A percentile compares a stretch with the other conserved stretches of the same genome.
These are phyloP conservation scores for Varanus komodoensis DNA, from an alignment of 2,113 vertebrate species.

Conservation along the genomic window DNA sequence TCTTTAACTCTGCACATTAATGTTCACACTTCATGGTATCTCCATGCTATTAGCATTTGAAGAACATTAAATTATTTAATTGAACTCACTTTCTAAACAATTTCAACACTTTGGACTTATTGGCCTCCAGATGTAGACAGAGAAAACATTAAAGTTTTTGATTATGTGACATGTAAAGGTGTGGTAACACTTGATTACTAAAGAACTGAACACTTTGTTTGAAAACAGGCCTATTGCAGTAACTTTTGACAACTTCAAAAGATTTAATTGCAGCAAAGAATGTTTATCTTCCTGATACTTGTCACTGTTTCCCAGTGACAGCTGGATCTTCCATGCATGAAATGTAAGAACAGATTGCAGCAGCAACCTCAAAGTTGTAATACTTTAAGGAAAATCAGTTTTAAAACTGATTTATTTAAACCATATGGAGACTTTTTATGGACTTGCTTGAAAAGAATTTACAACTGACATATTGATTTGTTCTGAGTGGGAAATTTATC, in stretches of 20 bases:
- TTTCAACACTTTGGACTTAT: not conserved
- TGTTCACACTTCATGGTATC: not conserved
- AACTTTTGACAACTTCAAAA: constrained; percentile 51
- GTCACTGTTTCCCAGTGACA: constrained; percentile 3
- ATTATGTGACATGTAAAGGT: not conserved
- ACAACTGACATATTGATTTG: not conserved
- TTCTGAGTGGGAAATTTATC: not conserved
- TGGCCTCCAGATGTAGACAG: not conserved
- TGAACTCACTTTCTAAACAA: fast-evolving
- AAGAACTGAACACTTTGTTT: constrained; percentile 47
- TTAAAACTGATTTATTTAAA: constrained; percentile 35
- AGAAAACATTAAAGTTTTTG: not conserved
- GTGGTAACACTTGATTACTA: not conserved
- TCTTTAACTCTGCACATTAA: not conserved
- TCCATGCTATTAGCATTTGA: fast-evolving
- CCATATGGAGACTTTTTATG: not conserved
- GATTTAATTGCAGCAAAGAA: constrained; percentile 24
- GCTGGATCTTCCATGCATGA: not conserved
- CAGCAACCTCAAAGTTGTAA: not conserved
- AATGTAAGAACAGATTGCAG: not conserved
- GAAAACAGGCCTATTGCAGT: constrained; percentile 42
- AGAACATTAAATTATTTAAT: not conserved
- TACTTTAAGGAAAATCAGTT: not conserved
- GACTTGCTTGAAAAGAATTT: constrained; percentile 27
- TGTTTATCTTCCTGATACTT: constrained; percentile 44